A percentile compares a stretch with the other conserved stretches of the same genome.
Evolutionary conservation across 1,140 invertebrate genomes (phyloP).

Genomic region (Drosophila kurseongensis): DNA sequence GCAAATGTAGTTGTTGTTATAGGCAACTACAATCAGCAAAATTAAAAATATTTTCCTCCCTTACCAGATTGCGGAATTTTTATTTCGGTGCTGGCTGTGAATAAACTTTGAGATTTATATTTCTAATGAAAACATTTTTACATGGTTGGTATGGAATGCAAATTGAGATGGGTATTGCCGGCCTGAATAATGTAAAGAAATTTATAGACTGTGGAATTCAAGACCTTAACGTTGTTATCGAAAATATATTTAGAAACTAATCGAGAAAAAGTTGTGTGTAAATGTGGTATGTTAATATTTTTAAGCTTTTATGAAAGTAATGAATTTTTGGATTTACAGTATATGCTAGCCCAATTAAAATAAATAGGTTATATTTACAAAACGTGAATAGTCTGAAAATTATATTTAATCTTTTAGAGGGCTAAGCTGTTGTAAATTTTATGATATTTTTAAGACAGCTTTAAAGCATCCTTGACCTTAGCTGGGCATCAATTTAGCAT

Average conservation of each 20-base stretch:
- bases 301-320: background rate
- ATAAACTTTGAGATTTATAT: conserved; percentile 34
- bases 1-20: conserved; percentile 14
- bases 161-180: background rate
- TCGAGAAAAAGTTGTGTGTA: background rate
- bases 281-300: background rate
- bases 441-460: no score
- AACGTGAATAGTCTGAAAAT: no score
- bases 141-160: conserved; percentile 27
- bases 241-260: background rate
- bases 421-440: no score
- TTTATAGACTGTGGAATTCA: conserved; percentile 6
- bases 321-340: background rate
- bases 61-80: conserved; percentile 19
- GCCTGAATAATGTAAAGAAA: background rate
- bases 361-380: no score
- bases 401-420: no score
- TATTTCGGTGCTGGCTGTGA: conserved; percentile 1
- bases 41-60: conserved; percentile 44
- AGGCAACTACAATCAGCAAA: conserved; percentile 35
- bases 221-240: background rate
- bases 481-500: background rate
- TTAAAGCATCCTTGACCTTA: no score
- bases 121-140: conserved; percentile 48
- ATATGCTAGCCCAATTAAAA: background rate